Percentiles rank a stretch among this genome's conserved stretches.
Evolutionary conservation across 2,113 vertebrate genomes (phyloP).

Genomic region (Halichoeres trimaculatus): DNA sequence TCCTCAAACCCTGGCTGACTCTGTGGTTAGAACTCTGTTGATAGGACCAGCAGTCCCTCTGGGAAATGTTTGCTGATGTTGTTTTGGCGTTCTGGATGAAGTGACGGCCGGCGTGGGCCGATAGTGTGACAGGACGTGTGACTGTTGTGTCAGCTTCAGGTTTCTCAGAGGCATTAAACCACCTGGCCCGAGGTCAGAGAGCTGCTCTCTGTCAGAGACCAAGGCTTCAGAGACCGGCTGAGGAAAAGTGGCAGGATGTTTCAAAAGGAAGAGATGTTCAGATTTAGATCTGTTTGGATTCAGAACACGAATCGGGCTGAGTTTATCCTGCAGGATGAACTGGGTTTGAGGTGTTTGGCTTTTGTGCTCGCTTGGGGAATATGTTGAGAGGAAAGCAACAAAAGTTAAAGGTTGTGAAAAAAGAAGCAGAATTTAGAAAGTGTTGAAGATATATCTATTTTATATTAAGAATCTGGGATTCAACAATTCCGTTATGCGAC

Average conservation of each 20-base stretch:
- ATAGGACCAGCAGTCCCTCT: neutral
- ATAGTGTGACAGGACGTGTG: constrained; percentile 58
- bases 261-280: neutral
- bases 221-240: neutral
- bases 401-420: no score
- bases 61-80: neutral
- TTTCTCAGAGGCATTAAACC: constrained; percentile 64
- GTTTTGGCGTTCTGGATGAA: constrained; percentile 36
- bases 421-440: no score
- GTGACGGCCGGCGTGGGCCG: constrained; percentile 17
- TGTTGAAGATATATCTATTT: no score
- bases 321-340: no score
- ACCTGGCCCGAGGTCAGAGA: constrained; percentile 49
- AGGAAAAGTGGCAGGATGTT: neutral
- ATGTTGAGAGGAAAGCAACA: no score
- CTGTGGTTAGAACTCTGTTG: neutral
- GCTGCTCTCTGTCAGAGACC: constrained; percentile 37
- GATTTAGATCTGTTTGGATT: neutral
- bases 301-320: no score
- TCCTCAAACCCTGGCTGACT: neutral
- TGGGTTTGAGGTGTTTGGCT: no score
- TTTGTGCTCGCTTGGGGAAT: no score
- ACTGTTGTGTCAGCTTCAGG: constrained; percentile 61
- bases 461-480: no score
- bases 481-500: neutral